Base-by-base conservation (phyloP, 2,797 vertebrate genomes). In the Coracias cyanogaster region DNA sequence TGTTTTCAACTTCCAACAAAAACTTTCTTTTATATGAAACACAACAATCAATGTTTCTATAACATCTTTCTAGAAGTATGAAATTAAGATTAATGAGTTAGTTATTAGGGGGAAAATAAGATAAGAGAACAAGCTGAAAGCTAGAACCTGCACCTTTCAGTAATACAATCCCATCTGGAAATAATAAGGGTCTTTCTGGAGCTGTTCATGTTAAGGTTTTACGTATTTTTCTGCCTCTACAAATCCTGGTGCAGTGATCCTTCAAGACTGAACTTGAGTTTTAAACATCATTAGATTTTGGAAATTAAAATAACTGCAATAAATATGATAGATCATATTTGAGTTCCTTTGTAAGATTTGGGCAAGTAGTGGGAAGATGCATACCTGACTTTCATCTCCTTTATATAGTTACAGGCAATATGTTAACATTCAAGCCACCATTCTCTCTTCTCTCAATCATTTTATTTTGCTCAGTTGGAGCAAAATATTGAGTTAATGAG, bases 191-290 rank as follows among this genome's bases (percentile, higher is more conserved):
- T 37, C 3, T 69, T 90, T 62, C 35, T 55, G 15, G 16, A 61
- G 31, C 3, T 57, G 12, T 35, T 79, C 7, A 11, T 1, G 0
- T 57, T 52, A 45, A 4, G 10, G 2, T 3, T 86, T 14, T 86
- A 17, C 8, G 14, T 57, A 2, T 86, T 90, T 88, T 1, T 43
- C 16, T 66, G 9, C 35, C 12, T 39, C 14, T 57, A 65, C 15
- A 81, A 91, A 77, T n/a, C 7, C 4, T 7, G 20, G 5, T 33
- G 28, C 8, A 74, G 5, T 21, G 41, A 71, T 71, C 74, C 31
- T 24, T 84, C 16, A 19, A 39, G 33, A 58, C 51, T 58, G 10
- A 69, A 41, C 20, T 10, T 43, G 31, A 78, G 17, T 78, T 82
- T 76, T 58, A 73, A 31, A 26, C 18, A 15, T 46, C 33, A 65